Evolutionary conservation across 2,113 vertebrate genomes (phyloP).

Genomic region (Dolichallabes microphthalmus): DNA sequence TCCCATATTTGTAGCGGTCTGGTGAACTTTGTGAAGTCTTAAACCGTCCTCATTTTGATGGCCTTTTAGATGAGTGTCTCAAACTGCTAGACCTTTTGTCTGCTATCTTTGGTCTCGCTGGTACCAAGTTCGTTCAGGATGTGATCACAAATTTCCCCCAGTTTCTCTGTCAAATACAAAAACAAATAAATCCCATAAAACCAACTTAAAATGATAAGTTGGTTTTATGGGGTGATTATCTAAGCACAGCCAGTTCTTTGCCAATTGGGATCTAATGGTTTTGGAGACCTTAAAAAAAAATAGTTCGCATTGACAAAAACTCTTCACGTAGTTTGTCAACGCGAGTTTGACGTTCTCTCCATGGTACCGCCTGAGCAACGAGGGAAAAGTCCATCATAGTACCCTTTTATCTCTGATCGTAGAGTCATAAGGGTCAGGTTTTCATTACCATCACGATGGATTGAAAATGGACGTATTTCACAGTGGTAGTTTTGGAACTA

Average conservation of each 20-base stretch:
- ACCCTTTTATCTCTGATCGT: neutral
- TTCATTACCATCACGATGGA: neutral
- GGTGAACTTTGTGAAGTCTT: neutral
- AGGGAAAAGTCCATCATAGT: neutral
- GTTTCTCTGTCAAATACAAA: too few relatives aligned
- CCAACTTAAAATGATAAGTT: too few relatives aligned
- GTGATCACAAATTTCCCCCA: too few relatives aligned
- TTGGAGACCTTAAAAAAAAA: neutral
- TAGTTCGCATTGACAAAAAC: too few relatives aligned
- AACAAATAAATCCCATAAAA: too few relatives aligned
- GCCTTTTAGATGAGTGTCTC: neutral
- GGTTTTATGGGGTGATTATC: neutral
- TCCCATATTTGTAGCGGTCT: neutral
- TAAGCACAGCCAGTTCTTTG: neutral
- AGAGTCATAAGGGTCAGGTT: neutral
- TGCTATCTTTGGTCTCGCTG: neutral
- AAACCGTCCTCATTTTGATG: neutral
- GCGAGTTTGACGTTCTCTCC: neutral
- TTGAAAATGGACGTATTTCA: neutral
- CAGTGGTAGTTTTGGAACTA: neutral
- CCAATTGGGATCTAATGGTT: neutral
- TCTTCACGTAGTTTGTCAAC: too few relatives aligned
- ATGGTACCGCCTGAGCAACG: neutral
- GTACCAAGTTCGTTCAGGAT: neutral
- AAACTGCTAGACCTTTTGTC: neutral